Conservation (phyloP, 2,888 invertebrate genomes). For the Tribolium freemani region DNA sequence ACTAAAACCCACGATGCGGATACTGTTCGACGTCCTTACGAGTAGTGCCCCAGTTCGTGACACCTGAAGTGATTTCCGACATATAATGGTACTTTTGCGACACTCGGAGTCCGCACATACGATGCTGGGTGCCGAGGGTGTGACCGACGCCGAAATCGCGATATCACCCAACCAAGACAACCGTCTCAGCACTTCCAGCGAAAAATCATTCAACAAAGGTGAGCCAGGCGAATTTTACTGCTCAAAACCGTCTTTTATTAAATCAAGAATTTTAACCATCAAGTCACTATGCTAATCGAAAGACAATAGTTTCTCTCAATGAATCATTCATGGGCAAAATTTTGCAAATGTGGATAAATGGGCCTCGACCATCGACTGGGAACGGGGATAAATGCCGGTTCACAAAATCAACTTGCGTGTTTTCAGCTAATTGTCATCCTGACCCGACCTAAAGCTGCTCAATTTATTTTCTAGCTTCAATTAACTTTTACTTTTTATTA, state of each 20-base stretch:
- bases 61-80: conserved; percentile 2
- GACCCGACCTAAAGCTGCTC: conserved; percentile 12
- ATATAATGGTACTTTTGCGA: conserved; percentile 42
- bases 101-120: conserved; percentile 41
- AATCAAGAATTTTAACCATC: neutral
- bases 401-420: conserved; percentile 15
- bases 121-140: conserved; percentile 43
- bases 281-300: no score
- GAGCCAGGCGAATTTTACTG: neutral
- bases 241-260: no score
- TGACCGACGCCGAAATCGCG: conserved; percentile 42
- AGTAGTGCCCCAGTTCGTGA: conserved; percentile 13
- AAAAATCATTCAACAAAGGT: conserved; percentile 35
- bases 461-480: neutral
- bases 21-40: neutral
- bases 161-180: conserved; percentile 31
- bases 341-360: no score
- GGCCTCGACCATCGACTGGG: no score
- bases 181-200: conserved; percentile 3
- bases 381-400: conserved; percentile 11
- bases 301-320: neutral
- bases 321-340: neutral
- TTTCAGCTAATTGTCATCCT: neutral
- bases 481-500: conserved; percentile 26
- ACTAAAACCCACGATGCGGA: conserved; percentile 37